Percentiles rank a stretch among this genome's conserved stretches.
Evolutionary conservation across 2,888 invertebrate species (phyloP).

Genomic region (Agonum fuliginosum): DNA sequence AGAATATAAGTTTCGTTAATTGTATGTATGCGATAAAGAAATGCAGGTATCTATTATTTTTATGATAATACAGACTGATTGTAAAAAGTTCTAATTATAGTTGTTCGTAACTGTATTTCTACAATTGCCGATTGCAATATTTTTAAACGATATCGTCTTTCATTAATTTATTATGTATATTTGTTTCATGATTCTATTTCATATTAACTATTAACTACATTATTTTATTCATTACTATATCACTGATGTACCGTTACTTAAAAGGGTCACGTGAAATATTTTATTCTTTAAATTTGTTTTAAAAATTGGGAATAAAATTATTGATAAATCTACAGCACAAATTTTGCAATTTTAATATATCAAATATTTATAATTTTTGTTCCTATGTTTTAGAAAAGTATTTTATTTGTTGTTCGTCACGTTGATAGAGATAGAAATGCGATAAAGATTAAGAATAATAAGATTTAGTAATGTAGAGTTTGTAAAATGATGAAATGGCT

Average conservation of each 20-base stretch:
- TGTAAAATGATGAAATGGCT: constrained; percentile 44
- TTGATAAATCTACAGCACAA: constrained; percentile 51
- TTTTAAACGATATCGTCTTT: constrained; percentile 16
- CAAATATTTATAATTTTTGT: constrained; percentile 49
- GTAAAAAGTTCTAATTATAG: constrained; percentile 19
- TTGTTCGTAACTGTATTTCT: constrained; percentile 14
- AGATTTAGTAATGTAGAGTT: too few relatives aligned
- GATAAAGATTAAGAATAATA: background rate
- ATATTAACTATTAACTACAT: constrained; percentile 17
- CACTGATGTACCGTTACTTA: background rate
- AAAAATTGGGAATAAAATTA: constrained; percentile 27
- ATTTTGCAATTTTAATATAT: constrained; percentile 47
- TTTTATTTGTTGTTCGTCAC: constrained; percentile 12
- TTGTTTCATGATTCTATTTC: constrained; percentile 41
- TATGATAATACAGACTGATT: constrained; percentile 49
- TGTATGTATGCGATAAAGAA: background rate
- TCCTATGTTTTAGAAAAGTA: constrained; percentile 46
- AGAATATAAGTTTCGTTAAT: constrained; percentile 34
- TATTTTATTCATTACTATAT: constrained; percentile 25
- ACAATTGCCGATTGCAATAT: constrained; percentile 5
- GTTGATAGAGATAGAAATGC: background rate
- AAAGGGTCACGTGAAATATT: constrained; percentile 16
- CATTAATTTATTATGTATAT: constrained; percentile 18
- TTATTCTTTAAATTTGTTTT: constrained; percentile 4
- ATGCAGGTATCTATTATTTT: constrained; percentile 8